Conservation (phyloP, 2,797 vertebrate genomes). For the Xenentodon cancila region DNA sequence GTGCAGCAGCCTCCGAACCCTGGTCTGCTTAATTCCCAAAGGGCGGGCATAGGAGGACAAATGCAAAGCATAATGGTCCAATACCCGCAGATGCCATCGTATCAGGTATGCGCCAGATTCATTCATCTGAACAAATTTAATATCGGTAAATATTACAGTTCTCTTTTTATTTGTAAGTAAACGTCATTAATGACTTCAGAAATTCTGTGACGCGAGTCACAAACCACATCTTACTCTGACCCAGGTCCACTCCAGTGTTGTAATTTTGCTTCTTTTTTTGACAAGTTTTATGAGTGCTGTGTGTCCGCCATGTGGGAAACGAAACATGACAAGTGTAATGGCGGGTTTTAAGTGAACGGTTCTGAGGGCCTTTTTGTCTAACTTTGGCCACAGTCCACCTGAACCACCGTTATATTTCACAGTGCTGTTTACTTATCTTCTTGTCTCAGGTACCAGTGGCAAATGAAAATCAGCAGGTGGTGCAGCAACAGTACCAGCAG, state of each 20-base stretch:
- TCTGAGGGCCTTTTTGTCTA: background rate
- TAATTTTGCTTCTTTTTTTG: background rate
- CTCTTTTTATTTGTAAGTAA: background rate
- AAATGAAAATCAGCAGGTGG: constrained; percentile 92
- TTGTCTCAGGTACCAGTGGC: constrained; percentile 89
- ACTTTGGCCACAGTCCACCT: background rate
- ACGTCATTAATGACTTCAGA: background rate
- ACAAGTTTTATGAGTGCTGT: too few relatives aligned
- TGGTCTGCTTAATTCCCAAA: constrained; percentile 89
- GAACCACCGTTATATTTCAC: background rate
- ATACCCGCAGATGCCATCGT: constrained; percentile 96
- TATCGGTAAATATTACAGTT: background rate
- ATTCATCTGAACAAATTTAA: background rate
- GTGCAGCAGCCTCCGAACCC: constrained; percentile 94
- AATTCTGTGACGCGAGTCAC: too few relatives aligned
- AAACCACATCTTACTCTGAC: background rate
- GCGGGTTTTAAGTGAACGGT: too few relatives aligned
- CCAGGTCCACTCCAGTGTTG: background rate
- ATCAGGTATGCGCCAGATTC: constrained; percentile 85
- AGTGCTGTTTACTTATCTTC: background rate
- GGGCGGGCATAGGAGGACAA: constrained; percentile 88
- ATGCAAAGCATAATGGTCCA: constrained; percentile 98
- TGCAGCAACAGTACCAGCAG: constrained; percentile 97
- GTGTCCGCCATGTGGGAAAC: too few relatives aligned
- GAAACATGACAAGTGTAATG: too few relatives aligned